These are phyloP conservation scores for Eupsittula cactorum DNA, from an alignment of 2,113 vertebrate species.

Conservation along the genomic window DNA sequence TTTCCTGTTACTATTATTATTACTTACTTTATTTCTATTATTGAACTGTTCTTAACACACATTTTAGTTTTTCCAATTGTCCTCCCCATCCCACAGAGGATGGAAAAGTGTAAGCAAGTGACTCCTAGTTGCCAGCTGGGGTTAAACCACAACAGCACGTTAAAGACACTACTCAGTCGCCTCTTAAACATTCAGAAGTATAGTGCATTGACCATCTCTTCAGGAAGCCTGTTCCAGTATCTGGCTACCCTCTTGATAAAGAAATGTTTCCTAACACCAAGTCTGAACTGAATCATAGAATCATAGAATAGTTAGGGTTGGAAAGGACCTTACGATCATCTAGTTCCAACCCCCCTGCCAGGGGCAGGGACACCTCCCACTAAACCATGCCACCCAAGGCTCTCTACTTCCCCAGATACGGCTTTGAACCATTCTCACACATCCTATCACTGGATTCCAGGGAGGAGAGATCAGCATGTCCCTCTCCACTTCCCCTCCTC, in stretches of 20 bases:
- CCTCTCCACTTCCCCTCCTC: background rate
- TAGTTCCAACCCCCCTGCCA: too few species aligned
- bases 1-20: background rate
- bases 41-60: background rate
- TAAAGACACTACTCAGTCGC: background rate
- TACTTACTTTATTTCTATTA: background rate
- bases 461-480: background rate
- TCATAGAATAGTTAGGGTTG: too few species aligned
- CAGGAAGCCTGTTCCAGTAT: background rate
- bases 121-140: background rate
- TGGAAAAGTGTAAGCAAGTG: background rate
- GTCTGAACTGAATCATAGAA: background rate
- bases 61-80: background rate
- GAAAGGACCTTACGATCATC: too few species aligned
- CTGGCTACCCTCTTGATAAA: background rate
- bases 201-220: rapidly evolving
- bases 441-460: background rate
- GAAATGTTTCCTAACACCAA: background rate
- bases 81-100: background rate
- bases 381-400: too few species aligned
- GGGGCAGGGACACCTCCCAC: too few species aligned
- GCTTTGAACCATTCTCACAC: background rate
- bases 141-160: background rate
- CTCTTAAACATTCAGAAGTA: background rate
- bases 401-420: background rate